These are phyloP conservation scores for Galleria mellonella DNA, from an alignment of 1,140 invertebrate genomes.

Conservation along the genomic window DNA sequence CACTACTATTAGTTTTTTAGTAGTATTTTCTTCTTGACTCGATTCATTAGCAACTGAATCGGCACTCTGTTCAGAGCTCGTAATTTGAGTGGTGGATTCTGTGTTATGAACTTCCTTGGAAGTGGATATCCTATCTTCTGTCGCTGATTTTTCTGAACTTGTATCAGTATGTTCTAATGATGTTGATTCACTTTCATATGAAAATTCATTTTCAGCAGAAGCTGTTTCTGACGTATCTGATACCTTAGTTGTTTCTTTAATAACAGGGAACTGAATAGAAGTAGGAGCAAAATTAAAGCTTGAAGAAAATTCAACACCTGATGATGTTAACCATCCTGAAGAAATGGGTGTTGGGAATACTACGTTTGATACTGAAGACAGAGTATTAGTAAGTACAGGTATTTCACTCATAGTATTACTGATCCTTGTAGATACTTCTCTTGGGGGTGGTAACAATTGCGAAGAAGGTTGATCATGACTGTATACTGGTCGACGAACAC, in stretches of 20 bases:
- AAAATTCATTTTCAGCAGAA: conserved; percentile 26
- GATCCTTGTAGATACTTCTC: conserved; percentile 35
- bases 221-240: conserved; percentile 17
- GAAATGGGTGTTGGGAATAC: conserved; percentile 59
- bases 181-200: conserved; percentile 34
- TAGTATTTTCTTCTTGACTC: conserved; percentile 31
- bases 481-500: conserved; percentile 46
- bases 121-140: conserved; percentile 14
- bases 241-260: conserved; percentile 17
- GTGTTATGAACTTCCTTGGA: conserved; percentile 17
- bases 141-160: conserved; percentile 24
- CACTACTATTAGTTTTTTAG: conserved; percentile 43
- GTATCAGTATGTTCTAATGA: conserved; percentile 33
- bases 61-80: conserved; percentile 14
- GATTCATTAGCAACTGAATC: conserved; percentile 24
- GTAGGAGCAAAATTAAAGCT: conserved; percentile 52
- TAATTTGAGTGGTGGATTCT: conserved; percentile 13
- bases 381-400: conserved; percentile 15
- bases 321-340: conserved; percentile 60
- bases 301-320: conserved; percentile 55
- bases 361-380: conserved; percentile 27
- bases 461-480: conserved; percentile 56
- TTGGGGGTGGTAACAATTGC: conserved; percentile 52
- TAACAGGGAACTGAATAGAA: conserved; percentile 36
- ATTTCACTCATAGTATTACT: conserved; percentile 21